Percentiles rank a stretch among this genome's conserved stretches.
Evolutionary conservation across 1,140 invertebrate species (phyloP).

Genomic region (Lepidurus couesii): DNA sequence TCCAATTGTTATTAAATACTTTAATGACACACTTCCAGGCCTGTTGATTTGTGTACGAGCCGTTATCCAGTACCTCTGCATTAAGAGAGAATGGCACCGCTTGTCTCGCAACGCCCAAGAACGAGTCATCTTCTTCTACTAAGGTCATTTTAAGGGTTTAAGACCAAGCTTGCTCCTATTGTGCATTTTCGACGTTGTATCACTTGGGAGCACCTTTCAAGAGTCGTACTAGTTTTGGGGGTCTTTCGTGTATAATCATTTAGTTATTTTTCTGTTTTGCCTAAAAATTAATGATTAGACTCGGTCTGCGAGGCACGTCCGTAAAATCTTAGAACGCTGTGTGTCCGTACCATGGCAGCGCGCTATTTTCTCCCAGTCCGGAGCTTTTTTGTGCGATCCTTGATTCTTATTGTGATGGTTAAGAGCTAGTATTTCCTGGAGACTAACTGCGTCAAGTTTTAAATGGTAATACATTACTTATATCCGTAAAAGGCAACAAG

Average conservation of each 20-base stretch:
- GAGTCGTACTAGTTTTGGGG: constrained; percentile 5
- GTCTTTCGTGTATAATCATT: neutral
- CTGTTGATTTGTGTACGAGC: constrained; percentile 80
- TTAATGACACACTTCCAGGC: constrained; percentile 49
- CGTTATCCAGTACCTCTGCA: constrained; percentile 80
- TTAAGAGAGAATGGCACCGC: constrained; percentile 80
- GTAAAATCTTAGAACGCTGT: neutral
- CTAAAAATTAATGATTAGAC: neutral
- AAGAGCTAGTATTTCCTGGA: neutral
- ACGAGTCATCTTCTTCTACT: constrained; percentile 79
- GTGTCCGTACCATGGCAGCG: neutral
- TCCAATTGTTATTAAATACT: constrained; percentile 23
- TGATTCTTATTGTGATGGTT: constrained; percentile 2
- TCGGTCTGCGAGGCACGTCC: neutral
- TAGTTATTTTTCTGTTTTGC: neutral
- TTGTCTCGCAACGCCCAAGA: constrained; percentile 78
- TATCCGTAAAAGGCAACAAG: neutral
- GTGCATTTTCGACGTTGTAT: constrained; percentile 5
- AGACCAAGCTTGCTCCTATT: neutral
- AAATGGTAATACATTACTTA: constrained; percentile 18
- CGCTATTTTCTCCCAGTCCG: neutral
- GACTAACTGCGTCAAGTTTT: neutral
- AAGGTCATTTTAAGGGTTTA: constrained; percentile 41
- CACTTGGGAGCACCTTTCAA: constrained; percentile 7
- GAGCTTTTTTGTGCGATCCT: neutral